Base-by-base conservation (phyloP, 2,888 invertebrate genomes). In the Dromius quadrimaculatus region DNA sequence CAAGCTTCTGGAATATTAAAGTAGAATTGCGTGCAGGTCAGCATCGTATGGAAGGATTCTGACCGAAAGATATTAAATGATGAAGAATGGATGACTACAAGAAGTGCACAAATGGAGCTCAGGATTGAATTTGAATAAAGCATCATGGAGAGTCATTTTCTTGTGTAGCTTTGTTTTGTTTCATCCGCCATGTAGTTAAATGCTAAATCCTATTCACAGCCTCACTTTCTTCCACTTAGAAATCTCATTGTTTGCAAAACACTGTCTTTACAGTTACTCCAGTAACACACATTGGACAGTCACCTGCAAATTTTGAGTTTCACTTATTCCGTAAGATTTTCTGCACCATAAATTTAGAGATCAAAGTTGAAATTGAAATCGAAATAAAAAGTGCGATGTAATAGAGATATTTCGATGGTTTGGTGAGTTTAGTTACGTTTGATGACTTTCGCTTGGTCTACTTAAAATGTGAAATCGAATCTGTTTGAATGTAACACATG, bases 1-100 rank as follows among this genome's bases (percentile, higher is more conserved):
- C 4, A 0, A 15, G 34, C 59, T 59, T 59, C 59, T 59, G 59
- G 59, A 59, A 59, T 59, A 59, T 59, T 59, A 36, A 59, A 4
- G 32, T 20, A 36, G 17, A 57, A 57, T 17, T 59, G 59, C 59
- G 34, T 59, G 36, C 15, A 41, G 41, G 41, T 41, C 41, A 41
- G 11, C 41, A 41, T 41, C 41, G 41, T n/a, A 41, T 41, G 6
- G 9, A 4, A n/a, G 36, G 38, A 2, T 6, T n/a, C 43, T 43
- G 43, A 43, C 43, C 43, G 19, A 17, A 11, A 17, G 15, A 19
- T 43, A 43, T 43, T 43, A 43, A 43, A 43, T 19, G 17, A 19
- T 43, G 9, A 43, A 43, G 15, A 15, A 43, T 43, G 9, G 9
- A 43, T 43, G 43, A 11, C 9, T n/a, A 19, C 43, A 19, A 41